Evolutionary conservation across 2,888 invertebrate genomes (phyloP).

Genomic region (Drosophila borealis): DNA sequence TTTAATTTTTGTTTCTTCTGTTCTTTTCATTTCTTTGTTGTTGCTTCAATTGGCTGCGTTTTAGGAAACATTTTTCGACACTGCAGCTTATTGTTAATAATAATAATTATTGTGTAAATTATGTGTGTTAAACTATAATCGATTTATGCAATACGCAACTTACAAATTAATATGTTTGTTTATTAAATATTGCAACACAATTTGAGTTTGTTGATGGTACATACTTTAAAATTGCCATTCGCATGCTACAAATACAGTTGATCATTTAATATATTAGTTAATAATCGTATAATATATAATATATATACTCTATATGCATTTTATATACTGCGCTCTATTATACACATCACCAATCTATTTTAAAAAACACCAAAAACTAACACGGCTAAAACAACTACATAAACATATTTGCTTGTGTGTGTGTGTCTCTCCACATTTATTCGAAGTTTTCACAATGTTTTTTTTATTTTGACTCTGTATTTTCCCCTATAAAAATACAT

Average conservation of each 20-base stretch:
- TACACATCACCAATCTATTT: slow-evolving; percentile 74
- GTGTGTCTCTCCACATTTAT: slow-evolving; percentile 32
- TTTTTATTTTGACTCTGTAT: slow-evolving; percentile 18
- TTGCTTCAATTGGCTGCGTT: slow-evolving; percentile 61
- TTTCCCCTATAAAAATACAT: slow-evolving; percentile 44
- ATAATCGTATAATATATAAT: slow-evolving; percentile 64
- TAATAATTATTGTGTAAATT: slow-evolving; percentile 24
- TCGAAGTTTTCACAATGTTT: slow-evolving; percentile 25
- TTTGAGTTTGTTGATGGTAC: slow-evolving; percentile 43
- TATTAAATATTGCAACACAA: slow-evolving; percentile 74
- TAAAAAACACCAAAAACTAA: slow-evolving; percentile 77
- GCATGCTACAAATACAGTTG: slow-evolving; percentile 63
- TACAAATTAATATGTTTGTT: slow-evolving; percentile 53
- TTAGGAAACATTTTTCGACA: slow-evolving; percentile 66
- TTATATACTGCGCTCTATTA: slow-evolving; percentile 64
- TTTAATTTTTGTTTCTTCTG: slow-evolving; percentile 29
- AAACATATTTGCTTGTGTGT: slow-evolving; percentile 49
- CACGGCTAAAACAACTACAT: slow-evolving; percentile 75
- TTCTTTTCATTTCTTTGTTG: slow-evolving; percentile 27
- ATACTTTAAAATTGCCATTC: slow-evolving; percentile 70
- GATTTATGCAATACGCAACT: slow-evolving; percentile 61
- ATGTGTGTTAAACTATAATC: slow-evolving; percentile 33
- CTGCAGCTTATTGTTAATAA: slow-evolving; percentile 66
- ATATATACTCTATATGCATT: slow-evolving; percentile 49
- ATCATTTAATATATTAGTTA: slow-evolving; percentile 67